phyloP scores from a whole-genome alignment of 2,113 vertebrate genomes.

The Nansenia antarctica region DNA sequence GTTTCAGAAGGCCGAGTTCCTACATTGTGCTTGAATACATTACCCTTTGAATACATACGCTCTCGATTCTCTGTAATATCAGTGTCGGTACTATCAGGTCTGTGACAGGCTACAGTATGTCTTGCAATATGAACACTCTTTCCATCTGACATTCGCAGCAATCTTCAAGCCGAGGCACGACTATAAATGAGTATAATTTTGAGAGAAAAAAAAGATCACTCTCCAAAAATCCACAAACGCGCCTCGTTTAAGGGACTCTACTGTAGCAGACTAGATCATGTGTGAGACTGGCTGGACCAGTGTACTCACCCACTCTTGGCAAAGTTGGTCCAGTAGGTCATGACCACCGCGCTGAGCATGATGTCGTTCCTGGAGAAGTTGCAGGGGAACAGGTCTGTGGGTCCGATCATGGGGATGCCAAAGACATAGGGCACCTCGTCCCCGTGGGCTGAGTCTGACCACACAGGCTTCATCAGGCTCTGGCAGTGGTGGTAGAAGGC shows the following conservation, averaged over 20 bases:
- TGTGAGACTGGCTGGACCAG: background rate
- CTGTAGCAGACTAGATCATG: too few relatives aligned
- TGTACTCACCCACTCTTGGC: slow-evolving; percentile 95
- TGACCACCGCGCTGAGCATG: slow-evolving; percentile 98
- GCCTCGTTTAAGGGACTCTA: background rate
- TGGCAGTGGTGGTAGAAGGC: slow-evolving; percentile 99
- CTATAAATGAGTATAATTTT: background rate
- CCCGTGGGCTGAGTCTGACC: slow-evolving; percentile 96
- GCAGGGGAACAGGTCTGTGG: slow-evolving; percentile 96
- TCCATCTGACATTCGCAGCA: background rate
- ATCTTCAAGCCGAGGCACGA: background rate
- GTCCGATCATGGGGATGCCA: slow-evolving; percentile 94
- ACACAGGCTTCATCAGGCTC: slow-evolving; percentile 98
- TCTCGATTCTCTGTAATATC: background rate
- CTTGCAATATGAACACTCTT: background rate
- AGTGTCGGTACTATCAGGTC: background rate
- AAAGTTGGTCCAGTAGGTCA: slow-evolving; percentile 99
- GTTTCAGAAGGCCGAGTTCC: too few relatives aligned
- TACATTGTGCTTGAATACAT: background rate
- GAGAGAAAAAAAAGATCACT: background rate
- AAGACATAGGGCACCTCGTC: slow-evolving; percentile 98
- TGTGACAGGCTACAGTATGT: background rate
- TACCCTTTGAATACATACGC: background rate
- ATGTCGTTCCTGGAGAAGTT: slow-evolving; percentile 99
- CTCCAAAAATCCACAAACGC: background rate